Base-by-base conservation (phyloP, 2,888 invertebrate species). In the Netelia inedita region DNA sequence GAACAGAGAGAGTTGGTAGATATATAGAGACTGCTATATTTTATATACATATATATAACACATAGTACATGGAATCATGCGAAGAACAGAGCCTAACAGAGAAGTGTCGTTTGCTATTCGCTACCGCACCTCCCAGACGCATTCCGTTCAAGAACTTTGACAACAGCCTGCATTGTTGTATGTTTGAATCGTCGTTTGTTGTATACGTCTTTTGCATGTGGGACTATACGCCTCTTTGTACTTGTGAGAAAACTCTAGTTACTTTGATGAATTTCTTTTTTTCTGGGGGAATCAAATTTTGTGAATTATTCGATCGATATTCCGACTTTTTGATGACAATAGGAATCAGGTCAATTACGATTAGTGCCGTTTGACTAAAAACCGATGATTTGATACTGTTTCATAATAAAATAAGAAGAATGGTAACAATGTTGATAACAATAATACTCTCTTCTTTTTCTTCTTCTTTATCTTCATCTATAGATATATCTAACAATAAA, bases 141-240 rank as follows among this genome's bases (percentile, higher is more conserved):
- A 63, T 82, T 57, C 57, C 65, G 21, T 63, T 63, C 43, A 50
- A 55, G 28, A 71, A 82, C 69, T 63, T 75, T 63, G 75, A 57
- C 66, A 55, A 35, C 16, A 66, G 14, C 23, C 43, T 69, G 43
- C 43, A 63, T 82, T 71, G 71, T 71, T 65, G 46, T 55, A 63
- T 19, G 23, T 71, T 63, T 82, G 69, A 41, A 41, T 43, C 53
- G 61, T 53, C 59, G 69, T 61, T 55, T 43, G 19, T 65, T 57
- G 28, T 41, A 43, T 66, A 5, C 19, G 43, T 66, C 55, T 19
- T 41, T 41, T 21, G n/a, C 35, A 55, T 75, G 41, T 23, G 35
- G 43, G 28, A 53, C 66, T 21, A 2, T 35, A 14, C 35, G 35
- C 5, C 5, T 35, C n/a, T 50, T 50, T 3, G n/a, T n/a, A 2